A percentile compares a stretch with the other conserved stretches of the same genome.
Conservation (phyloP, 2,888 invertebrate genomes). For the Monochamus alternatus region DNA sequence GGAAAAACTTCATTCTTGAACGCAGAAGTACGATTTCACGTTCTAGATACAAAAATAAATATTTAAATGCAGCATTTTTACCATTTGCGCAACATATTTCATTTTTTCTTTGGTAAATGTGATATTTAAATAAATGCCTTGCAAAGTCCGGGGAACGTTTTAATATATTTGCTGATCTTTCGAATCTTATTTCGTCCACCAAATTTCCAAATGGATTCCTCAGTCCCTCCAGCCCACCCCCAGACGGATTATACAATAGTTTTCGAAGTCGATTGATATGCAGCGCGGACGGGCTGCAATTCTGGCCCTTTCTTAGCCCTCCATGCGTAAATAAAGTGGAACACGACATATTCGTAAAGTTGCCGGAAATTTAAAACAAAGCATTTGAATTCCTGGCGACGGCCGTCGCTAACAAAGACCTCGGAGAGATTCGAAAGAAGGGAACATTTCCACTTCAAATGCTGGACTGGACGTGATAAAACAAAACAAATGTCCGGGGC, state of each 20-base stretch:
- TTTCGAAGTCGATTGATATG: constrained; percentile 32
- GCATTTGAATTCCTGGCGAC: constrained; percentile 46
- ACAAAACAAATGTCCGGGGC: constrained; percentile 64
- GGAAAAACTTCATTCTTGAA: too few relatives aligned
- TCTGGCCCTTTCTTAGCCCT: constrained; percentile 32
- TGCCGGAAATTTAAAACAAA: constrained; percentile 54
- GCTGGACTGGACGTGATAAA: constrained; percentile 65
- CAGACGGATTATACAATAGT: constrained; percentile 29
- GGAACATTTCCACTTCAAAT: constrained; percentile 63
- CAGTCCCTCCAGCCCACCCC: not conserved
- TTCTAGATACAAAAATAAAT: too few relatives aligned
- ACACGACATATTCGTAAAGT: constrained; percentile 55
- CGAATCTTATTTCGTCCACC: too few relatives aligned
- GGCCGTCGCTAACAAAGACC: constrained; percentile 38
- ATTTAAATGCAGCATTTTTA: too few relatives aligned
- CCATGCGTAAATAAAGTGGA: constrained; percentile 44
- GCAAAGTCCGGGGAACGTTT: too few relatives aligned
- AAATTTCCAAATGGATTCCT: not conserved
- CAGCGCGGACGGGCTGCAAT: constrained; percentile 11
- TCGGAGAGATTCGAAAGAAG: constrained; percentile 43
- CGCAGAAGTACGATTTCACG: too few relatives aligned
- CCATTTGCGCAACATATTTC: too few relatives aligned
- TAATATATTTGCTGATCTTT: too few relatives aligned
- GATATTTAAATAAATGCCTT: too few relatives aligned
- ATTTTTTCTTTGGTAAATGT: too few relatives aligned